Evolutionary conservation across 2,113 vertebrate genomes (phyloP), one percentile per base, ranked within the genome.

Genomic region (Lates calcarifer): DNA sequence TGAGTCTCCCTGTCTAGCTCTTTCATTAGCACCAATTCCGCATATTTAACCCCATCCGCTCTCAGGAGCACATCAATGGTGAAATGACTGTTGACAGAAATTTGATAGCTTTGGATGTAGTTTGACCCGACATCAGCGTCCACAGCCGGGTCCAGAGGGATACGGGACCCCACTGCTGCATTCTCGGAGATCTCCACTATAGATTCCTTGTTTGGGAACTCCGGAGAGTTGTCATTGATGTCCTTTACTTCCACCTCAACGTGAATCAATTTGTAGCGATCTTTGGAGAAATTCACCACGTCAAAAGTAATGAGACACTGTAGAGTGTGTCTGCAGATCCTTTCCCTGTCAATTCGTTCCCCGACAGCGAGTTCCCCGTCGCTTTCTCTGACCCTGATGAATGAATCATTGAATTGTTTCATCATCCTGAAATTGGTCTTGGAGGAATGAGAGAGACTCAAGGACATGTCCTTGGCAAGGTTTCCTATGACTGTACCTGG

Each of bases 181-280:
- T 95, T 97, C 94, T 99, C 98, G 0, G 97, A 98, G 85, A 98
- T 96, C 86, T 98, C 98, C 86, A 98, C 95, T 0, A 95, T 55
- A 1, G 94, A 95, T 71, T 97, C 96, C 79, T 92, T 87, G 39
- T 91, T 94, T 61, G 97, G 96, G 72, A 99, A 99, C 91, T 93
- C 96, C 0, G 98, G 98, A 3, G 96, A 95, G 67, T 99, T 96
- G 94, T 99, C 98, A 13, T 99, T 99, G 57, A 98, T 92, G 93
- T 99, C 98, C 31, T 94, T 96, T 90, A 99, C 96, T 92, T 98
- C 97, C 91, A 99, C 96, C 90, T 98, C 97, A 82, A 98, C 98
- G 92, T 98, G 98, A 64, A 99, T 95, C 87, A 99, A 94, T 80
- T 95, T 96, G 93, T 97, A 98, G 81, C 96, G 97, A 83, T 97